These are phyloP conservation scores for Lacerta bilineata DNA, from an alignment of 2,797 vertebrate genomes.

Conservation along the genomic window DNA sequence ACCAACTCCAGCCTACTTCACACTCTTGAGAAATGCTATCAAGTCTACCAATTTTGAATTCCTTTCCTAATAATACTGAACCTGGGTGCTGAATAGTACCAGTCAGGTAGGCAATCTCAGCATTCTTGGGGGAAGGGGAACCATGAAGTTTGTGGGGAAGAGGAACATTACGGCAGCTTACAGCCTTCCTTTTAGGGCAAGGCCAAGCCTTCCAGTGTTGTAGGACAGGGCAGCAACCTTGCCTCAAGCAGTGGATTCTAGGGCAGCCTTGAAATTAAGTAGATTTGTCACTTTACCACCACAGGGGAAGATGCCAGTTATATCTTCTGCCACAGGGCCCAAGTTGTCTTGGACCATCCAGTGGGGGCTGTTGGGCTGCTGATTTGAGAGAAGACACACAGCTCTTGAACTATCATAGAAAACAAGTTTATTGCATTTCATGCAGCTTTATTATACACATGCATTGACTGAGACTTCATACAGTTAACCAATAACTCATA, in stretches of 20 bases:
- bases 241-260: not conserved
- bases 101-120: too few species aligned
- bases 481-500: slow-evolving; percentile 77
- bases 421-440: slow-evolving; percentile 90
- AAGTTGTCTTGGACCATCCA: not conserved
- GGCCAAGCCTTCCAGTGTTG: not conserved
- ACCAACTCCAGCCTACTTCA: not conserved
- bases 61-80: too few species aligned
- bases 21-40: not conserved
- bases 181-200: not conserved
- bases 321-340: not conserved
- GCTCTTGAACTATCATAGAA: slow-evolving; percentile 64
- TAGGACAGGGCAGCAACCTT: not conserved
- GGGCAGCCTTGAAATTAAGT: not conserved
- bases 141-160: too few species aligned
- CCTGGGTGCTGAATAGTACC: too few species aligned
- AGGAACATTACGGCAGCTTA: not conserved
- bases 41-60: not conserved
- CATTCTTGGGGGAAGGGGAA: too few species aligned
- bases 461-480: slow-evolving; percentile 81
- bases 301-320: not conserved
- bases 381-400: not conserved
- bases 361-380: not conserved
- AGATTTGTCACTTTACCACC: not conserved
- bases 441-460: slow-evolving; percentile 89